These are phyloP conservation scores for Palythoa heliodiscus DNA, from an alignment of 92 coral and sea anemone genomes.

Conservation along the genomic window DNA sequence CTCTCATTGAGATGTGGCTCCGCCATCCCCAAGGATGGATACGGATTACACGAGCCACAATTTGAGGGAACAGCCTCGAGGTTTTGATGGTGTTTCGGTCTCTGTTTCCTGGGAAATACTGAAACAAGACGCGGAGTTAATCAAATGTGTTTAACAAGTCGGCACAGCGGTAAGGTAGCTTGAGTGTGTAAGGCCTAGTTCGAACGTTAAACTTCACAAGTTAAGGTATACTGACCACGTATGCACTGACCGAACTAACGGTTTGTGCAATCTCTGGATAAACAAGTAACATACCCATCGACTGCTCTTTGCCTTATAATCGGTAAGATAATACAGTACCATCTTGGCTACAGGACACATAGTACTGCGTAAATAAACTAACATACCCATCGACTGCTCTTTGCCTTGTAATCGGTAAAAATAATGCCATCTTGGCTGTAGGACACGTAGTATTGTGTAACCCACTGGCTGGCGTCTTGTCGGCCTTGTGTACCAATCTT, in stretches of 20 bases:
- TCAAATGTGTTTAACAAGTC: too few relatives aligned
- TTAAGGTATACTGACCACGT: too few relatives aligned
- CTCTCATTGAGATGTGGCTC: constrained; percentile 71
- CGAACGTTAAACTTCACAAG: too few relatives aligned
- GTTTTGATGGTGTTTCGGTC: constrained; percentile 70
- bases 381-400: constrained; percentile 44
- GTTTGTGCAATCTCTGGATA: too few relatives aligned
- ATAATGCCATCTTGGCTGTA: constrained; percentile 53
- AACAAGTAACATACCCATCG: constrained; percentile 31
- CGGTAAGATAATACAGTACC: constrained; percentile 40
- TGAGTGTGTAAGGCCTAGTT: too few relatives aligned
- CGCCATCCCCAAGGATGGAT: constrained; percentile 78
- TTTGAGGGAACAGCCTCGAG: constrained; percentile 68
- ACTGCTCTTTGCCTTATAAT: constrained; percentile 39
- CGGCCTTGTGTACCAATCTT: constrained; percentile 64
- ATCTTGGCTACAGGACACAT: constrained; percentile 55
- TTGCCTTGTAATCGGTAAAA: constrained; percentile 41
- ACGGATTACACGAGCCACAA: constrained; percentile 69
- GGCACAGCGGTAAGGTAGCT: neutral
- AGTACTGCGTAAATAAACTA: neutral
- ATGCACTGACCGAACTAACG: too few relatives aligned
- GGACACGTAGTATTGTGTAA: constrained; percentile 46
- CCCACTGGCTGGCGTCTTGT: constrained; percentile 30
- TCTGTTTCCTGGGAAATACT: constrained; percentile 77
- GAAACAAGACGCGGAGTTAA: neutral